Conservation (phyloP, 2,888 invertebrate genomes). For the Dione vanillae region DNA sequence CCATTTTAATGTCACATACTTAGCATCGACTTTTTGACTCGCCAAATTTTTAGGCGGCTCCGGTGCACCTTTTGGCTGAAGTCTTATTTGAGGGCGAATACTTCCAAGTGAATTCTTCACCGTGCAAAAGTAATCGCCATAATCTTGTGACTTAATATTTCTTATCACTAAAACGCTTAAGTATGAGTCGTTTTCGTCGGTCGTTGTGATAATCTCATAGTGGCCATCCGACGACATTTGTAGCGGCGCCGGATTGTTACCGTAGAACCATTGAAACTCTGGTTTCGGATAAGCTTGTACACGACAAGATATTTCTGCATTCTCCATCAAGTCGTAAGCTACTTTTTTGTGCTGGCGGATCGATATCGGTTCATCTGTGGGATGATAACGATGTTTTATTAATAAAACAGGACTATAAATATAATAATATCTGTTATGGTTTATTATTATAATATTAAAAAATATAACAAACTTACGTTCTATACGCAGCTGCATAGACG, state of each 20-base stretch:
- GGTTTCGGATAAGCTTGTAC: slow-evolving; percentile 97
- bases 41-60: slow-evolving; percentile 91
- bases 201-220: slow-evolving; percentile 92
- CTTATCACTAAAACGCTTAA: slow-evolving; percentile 90
- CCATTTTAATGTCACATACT: slow-evolving; percentile 92
- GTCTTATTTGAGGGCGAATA: slow-evolving; percentile 88
- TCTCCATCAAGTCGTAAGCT: slow-evolving; percentile 92
- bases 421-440: too few relatives aligned
- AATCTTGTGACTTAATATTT: slow-evolving; percentile 91
- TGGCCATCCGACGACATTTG: slow-evolving; percentile 93
- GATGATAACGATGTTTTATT: background rate
- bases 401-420: background rate
- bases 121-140: slow-evolving; percentile 95
- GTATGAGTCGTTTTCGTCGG: slow-evolving; percentile 93
- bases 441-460: too few relatives aligned
- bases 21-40: slow-evolving; percentile 90
- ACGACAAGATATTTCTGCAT: slow-evolving; percentile 93
- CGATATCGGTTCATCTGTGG: slow-evolving; percentile 92
- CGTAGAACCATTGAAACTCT: slow-evolving; percentile 96
- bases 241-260: slow-evolving; percentile 88
- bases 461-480: slow-evolving; percentile 87
- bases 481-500: slow-evolving; percentile 94
- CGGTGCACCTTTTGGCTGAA: slow-evolving; percentile 95
- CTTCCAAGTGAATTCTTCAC: slow-evolving; percentile 93
- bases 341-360: slow-evolving; percentile 94